These are phyloP conservation scores for Cettia cetti DNA, from an alignment of 2,113 vertebrate species.

Conservation along the genomic window DNA sequence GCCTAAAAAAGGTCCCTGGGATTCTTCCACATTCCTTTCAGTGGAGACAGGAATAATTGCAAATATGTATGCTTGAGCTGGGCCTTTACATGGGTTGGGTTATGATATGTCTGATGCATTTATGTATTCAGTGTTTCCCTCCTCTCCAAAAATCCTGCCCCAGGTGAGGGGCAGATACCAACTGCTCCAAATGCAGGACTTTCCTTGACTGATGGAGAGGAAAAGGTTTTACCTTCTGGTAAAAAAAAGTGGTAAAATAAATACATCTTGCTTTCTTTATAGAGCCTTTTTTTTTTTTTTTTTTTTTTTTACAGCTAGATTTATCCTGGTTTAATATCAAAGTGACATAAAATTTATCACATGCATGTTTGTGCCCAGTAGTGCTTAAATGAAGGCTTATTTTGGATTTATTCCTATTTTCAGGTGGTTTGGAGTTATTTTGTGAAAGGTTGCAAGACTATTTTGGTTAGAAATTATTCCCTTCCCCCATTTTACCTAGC, in stretches of 20 bases:
- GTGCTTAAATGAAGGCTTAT: not conserved
- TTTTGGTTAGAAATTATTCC: not conserved
- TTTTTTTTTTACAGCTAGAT: not conserved
- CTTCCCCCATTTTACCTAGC: not conserved
- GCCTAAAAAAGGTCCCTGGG: not conserved
- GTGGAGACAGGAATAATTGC: not conserved
- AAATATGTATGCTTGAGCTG: not conserved
- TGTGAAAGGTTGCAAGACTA: not conserved
- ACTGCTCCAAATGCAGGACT: not conserved
- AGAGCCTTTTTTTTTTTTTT: not conserved
- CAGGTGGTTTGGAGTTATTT: not conserved
- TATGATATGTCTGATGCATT: not conserved
- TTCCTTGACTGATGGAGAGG: not conserved
- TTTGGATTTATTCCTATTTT: not conserved
- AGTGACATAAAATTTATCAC: not conserved
- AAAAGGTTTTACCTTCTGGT: not conserved
- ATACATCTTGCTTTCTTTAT: not conserved
- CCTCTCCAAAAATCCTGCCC: not conserved
- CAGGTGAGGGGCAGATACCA: not conserved
- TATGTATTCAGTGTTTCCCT: fast-evolving
- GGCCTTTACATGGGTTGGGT: not conserved
- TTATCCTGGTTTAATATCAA: not conserved
- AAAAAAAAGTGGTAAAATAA: not conserved
- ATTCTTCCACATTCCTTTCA: not conserved
- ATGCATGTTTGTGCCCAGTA: not conserved